These are phyloP conservation scores for Rugalucina vietnamica DNA, from an alignment of 2,888 invertebrate species.

Conservation along the genomic window DNA sequence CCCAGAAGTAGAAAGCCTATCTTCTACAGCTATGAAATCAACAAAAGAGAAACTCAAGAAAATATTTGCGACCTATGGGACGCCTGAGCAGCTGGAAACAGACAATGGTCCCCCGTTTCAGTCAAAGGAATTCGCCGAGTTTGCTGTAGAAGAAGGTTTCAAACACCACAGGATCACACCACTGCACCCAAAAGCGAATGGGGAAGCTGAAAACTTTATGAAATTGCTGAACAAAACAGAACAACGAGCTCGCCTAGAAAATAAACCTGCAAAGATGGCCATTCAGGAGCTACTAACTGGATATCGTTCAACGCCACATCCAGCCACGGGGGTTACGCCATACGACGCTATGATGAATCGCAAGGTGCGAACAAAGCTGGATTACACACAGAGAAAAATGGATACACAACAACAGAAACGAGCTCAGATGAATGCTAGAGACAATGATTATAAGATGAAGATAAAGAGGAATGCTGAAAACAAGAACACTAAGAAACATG, in stretches of 20 bases:
- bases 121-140: neutral
- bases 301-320: neutral
- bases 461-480: constrained; percentile 5
- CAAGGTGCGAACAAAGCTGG: neutral
- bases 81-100: neutral
- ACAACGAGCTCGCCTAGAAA: constrained; percentile 1
- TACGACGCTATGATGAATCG: constrained; percentile 5
- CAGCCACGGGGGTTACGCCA: constrained; percentile 4
- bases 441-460: neutral
- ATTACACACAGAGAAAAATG: neutral
- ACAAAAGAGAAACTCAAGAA: constrained; percentile 4
- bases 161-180: neutral
- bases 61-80: neutral
- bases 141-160: constrained; percentile 1
- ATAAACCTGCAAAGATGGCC: neutral
- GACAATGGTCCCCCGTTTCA: neutral
- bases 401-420: neutral
- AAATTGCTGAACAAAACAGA: constrained; percentile 7
- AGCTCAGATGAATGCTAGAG: neutral
- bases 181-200: neutral
- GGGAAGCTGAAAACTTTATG: constrained; percentile 12
- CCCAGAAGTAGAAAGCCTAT: neutral
- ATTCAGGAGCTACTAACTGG: neutral
- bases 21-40: neutral
- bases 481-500: neutral